These are phyloP conservation scores for Brassicogethes aeneus DNA, from an alignment of 2,888 invertebrate species.

Conservation along the genomic window DNA sequence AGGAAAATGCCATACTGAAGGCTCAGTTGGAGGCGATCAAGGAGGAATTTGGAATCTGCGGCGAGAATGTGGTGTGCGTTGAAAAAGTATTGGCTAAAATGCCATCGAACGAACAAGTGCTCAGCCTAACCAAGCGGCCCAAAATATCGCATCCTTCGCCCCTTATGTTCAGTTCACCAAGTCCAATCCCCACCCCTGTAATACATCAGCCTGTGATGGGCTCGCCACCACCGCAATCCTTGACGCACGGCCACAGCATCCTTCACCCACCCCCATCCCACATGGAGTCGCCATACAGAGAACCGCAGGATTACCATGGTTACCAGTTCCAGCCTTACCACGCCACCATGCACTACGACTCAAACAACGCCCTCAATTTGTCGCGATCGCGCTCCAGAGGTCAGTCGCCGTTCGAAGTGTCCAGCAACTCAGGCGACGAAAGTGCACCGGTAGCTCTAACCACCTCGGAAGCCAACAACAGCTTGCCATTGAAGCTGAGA, in stretches of 20 bases:
- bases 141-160: constrained; percentile 43
- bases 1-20: constrained; percentile 90
- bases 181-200: constrained; percentile 52
- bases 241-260: constrained; percentile 41
- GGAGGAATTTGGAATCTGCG: constrained; percentile 86
- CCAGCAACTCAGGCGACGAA: constrained; percentile 61
- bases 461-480: constrained; percentile 58
- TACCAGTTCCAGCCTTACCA: constrained; percentile 29
- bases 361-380: constrained; percentile 63
- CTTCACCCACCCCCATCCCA: constrained; percentile 34
- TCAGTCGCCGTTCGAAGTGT: constrained; percentile 73
- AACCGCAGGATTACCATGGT: constrained; percentile 39
- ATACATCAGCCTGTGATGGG: constrained; percentile 48
- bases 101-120: constrained; percentile 76
- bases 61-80: constrained; percentile 76
- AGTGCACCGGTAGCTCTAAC: constrained; percentile 38
- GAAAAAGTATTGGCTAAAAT: constrained; percentile 82
- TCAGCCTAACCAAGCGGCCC: constrained; percentile 72
- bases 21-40: constrained; percentile 88
- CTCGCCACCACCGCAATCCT: constrained; percentile 45
- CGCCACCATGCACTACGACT: constrained; percentile 46
- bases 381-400: constrained; percentile 44
- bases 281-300: constrained; percentile 44
- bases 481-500: constrained; percentile 80
- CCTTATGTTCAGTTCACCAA: constrained; percentile 48